phyloP scores from a whole-genome alignment of 2,113 vertebrate species.

The Petroica traversi region DNA sequence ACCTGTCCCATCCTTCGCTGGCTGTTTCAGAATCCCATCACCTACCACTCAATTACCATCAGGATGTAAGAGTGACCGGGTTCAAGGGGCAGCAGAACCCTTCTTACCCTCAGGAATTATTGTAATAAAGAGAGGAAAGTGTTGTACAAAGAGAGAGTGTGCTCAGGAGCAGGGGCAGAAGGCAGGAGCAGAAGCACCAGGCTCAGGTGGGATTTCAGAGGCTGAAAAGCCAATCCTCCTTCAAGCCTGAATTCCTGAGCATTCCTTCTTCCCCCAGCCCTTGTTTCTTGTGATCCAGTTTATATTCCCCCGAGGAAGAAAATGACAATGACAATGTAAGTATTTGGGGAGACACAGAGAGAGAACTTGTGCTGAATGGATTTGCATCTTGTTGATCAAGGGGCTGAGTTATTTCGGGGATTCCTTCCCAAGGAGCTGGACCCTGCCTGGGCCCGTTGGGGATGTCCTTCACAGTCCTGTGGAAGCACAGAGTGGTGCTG shows the following conservation, averaged over 20 bases:
- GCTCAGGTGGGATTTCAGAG: not conserved
- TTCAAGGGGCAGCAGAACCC: not conserved
- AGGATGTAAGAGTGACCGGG: not conserved
- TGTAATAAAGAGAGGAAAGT: not conserved
- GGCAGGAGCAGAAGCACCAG: not conserved
- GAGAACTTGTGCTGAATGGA: fast-evolving
- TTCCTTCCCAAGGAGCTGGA: not conserved
- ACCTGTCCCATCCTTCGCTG: not conserved
- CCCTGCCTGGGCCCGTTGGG: not conserved
- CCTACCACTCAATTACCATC: not conserved
- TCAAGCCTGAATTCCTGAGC: not conserved
- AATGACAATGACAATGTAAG: not conserved
- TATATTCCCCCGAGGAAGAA: not conserved
- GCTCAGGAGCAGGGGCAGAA: not conserved
- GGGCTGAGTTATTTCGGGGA: not conserved
- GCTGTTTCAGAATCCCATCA: not conserved
- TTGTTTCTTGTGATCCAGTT: not conserved
- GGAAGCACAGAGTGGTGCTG: not conserved
- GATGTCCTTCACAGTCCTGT: not conserved
- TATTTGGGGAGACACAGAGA: not conserved
- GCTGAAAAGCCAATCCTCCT: not conserved
- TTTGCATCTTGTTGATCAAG: not conserved
- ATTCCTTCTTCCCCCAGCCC: too few species aligned
- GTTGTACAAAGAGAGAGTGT: not conserved
- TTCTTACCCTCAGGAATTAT: not conserved